phyloP scores from a whole-genome alignment of 2,797 vertebrate genomes.

The Esox lucius region DNA sequence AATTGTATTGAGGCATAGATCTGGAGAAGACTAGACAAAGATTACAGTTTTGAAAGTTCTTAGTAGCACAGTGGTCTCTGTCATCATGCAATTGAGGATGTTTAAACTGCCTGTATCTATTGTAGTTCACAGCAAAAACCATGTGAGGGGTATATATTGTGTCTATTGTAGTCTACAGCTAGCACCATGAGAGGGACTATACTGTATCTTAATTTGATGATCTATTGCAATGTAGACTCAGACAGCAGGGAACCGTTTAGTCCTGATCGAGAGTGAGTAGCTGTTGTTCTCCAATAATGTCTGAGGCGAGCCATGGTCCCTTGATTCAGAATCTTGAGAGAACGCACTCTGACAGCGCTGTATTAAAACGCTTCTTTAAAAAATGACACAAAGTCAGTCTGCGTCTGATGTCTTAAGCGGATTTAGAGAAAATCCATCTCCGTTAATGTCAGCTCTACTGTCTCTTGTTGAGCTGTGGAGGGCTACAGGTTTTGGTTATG shows the following conservation, averaged over 20 bases:
- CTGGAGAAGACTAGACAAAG: too few relatives aligned
- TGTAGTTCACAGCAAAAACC: too few relatives aligned
- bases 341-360: conserved; percentile 69
- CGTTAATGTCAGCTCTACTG: conserved; percentile 71
- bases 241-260: background rate
- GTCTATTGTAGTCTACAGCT: background rate
- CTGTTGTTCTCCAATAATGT: conserved; percentile 48
- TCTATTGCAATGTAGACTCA: background rate
- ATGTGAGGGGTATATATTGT: background rate
- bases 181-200: background rate
- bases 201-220: background rate
- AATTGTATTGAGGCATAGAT: too few relatives aligned
- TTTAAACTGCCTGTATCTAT: too few relatives aligned
- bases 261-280: conserved; percentile 31
- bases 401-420: conserved; percentile 79
- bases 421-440: conserved; percentile 78
- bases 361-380: conserved; percentile 75
- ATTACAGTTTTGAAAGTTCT: too few relatives aligned
- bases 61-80: too few relatives aligned
- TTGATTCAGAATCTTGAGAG: conserved; percentile 67
- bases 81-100: too few relatives aligned
- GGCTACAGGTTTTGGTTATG: conserved; percentile 18
- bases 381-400: conserved; percentile 70
- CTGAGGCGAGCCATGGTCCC: conserved; percentile 53
- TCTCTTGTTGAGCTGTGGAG: conserved; percentile 55